phyloP scores from a whole-genome alignment of 1,140 invertebrate genomes.

The Sesamia nonagrioides region DNA sequence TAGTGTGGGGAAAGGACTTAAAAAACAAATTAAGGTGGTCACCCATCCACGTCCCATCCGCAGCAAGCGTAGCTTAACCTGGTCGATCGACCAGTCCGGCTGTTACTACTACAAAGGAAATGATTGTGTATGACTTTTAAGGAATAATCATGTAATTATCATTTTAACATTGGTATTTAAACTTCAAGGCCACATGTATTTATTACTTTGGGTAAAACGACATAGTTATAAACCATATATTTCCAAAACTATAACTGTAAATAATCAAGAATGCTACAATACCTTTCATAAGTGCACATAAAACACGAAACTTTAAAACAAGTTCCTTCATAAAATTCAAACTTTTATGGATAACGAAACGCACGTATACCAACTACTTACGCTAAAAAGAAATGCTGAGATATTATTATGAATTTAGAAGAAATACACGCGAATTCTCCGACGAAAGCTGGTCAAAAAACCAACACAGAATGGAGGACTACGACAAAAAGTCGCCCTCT shows the following conservation, averaged over 20 bases:
- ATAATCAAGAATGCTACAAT: slow-evolving; percentile 2
- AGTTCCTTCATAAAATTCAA: background rate
- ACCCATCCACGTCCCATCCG: too few species aligned
- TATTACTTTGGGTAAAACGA: background rate
- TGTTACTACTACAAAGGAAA: too few species aligned
- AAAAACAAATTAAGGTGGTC: too few species aligned
- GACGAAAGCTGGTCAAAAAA: slow-evolving; percentile 37
- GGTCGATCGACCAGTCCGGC: too few species aligned
- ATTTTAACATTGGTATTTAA: too few species aligned
- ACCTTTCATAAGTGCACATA: slow-evolving; percentile 20
- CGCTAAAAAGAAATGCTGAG: too few species aligned
- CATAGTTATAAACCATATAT: background rate
- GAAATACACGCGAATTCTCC: background rate
- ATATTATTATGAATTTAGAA: slow-evolving; percentile 1
- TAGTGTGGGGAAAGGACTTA: too few species aligned
- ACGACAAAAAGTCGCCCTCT: slow-evolving; percentile 32
- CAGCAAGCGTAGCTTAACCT: too few species aligned
- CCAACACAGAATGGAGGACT: background rate
- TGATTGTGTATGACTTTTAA: too few species aligned
- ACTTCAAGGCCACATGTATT: background rate
- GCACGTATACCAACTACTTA: too few species aligned
- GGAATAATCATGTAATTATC: too few species aligned
- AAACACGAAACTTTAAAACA: background rate
- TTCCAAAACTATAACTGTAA: slow-evolving; percentile 2
- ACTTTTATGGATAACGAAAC: slow-evolving; percentile 8